Conservation (phyloP, 2,797 vertebrate genomes). For the Sebastes itinus region DNA sequence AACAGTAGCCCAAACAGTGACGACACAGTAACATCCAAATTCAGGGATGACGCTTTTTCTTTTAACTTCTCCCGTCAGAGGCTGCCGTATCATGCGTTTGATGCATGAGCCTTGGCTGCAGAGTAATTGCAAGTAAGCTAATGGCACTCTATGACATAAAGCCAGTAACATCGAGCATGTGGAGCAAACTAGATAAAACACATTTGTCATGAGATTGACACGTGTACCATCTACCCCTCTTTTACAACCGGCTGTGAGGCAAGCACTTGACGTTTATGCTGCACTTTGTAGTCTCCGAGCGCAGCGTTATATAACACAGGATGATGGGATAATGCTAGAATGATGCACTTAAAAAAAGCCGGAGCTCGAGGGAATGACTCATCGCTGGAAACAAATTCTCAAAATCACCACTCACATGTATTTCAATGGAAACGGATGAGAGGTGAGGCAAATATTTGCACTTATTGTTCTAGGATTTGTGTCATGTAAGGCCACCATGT, state of each 20-base stretch:
- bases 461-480: neutral
- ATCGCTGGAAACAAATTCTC: constrained; percentile 20
- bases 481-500: neutral
- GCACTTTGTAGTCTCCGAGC: constrained; percentile 27
- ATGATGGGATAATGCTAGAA: constrained; percentile 33
- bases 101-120: neutral
- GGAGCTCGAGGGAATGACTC: constrained; percentile 35
- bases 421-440: constrained; percentile 6
- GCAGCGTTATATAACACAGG: constrained; percentile 34
- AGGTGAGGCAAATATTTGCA: constrained; percentile 9
- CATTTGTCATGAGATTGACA: constrained; percentile 27
- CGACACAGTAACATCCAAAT: neutral
- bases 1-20: neutral
- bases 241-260: constrained; percentile 19
- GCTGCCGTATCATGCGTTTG: neutral
- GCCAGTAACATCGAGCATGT: neutral
- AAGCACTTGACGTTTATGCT: constrained; percentile 16
- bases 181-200: neutral
- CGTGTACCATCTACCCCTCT: neutral
- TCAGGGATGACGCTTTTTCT: neutral
- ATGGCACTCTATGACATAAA: constrained; percentile 4
- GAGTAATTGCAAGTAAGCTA: neutral
- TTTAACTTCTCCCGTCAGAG: neutral
- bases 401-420: constrained; percentile 13
- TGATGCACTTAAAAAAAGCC: constrained; percentile 46